These are phyloP conservation scores for Papilio machaon DNA, from an alignment of 1,140 invertebrate species.

Conservation along the genomic window DNA sequence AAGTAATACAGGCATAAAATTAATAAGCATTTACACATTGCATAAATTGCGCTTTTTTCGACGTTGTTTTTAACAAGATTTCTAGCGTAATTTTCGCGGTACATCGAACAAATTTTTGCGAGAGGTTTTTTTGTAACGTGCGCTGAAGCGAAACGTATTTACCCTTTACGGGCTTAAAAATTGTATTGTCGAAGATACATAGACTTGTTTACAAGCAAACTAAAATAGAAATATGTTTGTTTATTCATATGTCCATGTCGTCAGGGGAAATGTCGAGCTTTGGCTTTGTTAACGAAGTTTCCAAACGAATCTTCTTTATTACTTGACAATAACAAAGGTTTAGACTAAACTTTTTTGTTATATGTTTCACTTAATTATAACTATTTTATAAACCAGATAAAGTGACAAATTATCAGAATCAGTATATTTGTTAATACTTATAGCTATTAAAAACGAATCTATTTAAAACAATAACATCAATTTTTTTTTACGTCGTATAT, in stretches of 20 bases:
- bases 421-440: too few relatives aligned
- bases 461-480: too few relatives aligned
- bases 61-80: neutral
- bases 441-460: too few relatives aligned
- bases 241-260: constrained; percentile 28
- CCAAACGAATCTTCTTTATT: constrained; percentile 22
- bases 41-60: neutral
- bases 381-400: too few relatives aligned
- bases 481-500: too few relatives aligned
- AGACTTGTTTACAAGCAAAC: constrained; percentile 23
- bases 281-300: constrained; percentile 16
- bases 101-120: constrained; percentile 1
- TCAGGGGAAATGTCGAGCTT: constrained; percentile 15
- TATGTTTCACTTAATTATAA: neutral
- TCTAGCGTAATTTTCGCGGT: neutral
- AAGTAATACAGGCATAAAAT: neutral
- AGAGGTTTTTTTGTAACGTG: neutral
- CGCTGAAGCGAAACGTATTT: constrained; percentile 14
- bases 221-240: constrained; percentile 28
- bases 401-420: too few relatives aligned
- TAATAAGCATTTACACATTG: neutral
- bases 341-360: neutral
- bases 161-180: constrained; percentile 27
- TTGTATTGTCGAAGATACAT: constrained; percentile 19
- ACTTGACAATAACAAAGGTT: neutral